Conservation (phyloP, 2,888 invertebrate species). For the Zygogramma bicolorata region DNA sequence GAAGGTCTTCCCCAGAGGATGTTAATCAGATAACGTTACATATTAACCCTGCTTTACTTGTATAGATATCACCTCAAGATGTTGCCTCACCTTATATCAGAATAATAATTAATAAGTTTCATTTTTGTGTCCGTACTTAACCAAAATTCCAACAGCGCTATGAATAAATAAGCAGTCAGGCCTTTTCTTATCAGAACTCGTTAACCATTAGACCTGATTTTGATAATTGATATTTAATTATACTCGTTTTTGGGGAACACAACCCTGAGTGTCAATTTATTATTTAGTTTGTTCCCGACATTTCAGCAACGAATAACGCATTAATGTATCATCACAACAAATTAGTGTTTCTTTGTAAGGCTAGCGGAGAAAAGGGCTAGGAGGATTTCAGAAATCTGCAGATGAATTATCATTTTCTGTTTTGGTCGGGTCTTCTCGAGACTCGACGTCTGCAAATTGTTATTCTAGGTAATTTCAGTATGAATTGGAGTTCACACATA, state of each 20-base stretch:
- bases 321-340: background rate
- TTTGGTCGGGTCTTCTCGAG: background rate
- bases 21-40: background rate
- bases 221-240: slow-evolving; percentile 29
- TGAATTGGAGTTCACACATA: no score
- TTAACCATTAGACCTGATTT: slow-evolving; percentile 27
- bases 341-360: background rate
- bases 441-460: no score
- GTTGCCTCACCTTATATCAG: background rate
- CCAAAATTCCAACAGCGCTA: slow-evolving; percentile 22
- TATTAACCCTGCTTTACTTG: background rate
- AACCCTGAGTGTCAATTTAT: slow-evolving; percentile 20
- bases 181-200: slow-evolving; percentile 29
- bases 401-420: background rate
- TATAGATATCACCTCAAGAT: background rate
- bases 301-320: background rate
- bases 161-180: slow-evolving; percentile 22
- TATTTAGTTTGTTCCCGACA: slow-evolving; percentile 4
- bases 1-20: background rate
- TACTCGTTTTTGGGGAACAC: slow-evolving; percentile 3
- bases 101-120: background rate
- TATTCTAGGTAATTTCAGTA: no score
- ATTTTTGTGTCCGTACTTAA: background rate
- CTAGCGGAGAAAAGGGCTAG: background rate
- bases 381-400: background rate